Base-by-base conservation (phyloP, 2,888 invertebrate species). In the Invenusta paracnida region DNA sequence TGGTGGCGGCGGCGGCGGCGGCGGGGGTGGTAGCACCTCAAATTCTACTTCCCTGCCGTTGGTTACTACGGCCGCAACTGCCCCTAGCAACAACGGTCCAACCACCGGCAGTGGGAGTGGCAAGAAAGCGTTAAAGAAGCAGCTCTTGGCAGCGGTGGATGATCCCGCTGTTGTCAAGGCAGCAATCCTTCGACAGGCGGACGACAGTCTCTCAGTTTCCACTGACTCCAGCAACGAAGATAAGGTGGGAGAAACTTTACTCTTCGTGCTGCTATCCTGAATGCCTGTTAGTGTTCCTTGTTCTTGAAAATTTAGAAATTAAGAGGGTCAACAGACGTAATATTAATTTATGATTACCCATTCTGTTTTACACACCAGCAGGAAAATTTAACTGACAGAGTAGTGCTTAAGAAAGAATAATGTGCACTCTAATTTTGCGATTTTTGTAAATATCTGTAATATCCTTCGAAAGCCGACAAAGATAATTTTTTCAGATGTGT, bases 171-270 rank as follows among this genome's bases (percentile, higher is more conserved):
- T 73, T n/a, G 73, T 73, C 17, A 73, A 73, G 73, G 73, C 25
- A 23, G 73, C 73, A 2, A 73, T 73, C 23, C 73, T 73, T 5
- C 66, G 30, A 23, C 29, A 48, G 29, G 1, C 66, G 23, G 83
- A 83, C 2, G 83, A 83, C 30, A 83, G 83, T 83, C 66, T 83
- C 23, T 83, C 83, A 1, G 66, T 31, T 1, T 31, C 31, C 5
- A 83, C 83, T 1, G 83, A 83, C 66, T 83, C 83, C 27, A 83
- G 83, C 23, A 66, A 30, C 17, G 83, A 83, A 25, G 83, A 83
- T 17, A 83, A 83, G 83, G 83, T 83, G 17, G 17, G 73, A 5
- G 17, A 48, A 48, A 48, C 48, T n/a, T n/a, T n/a, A n/a, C n/a
- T n/a, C n/a, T n/a, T n/a, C n/a, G n/a, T n/a, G n/a, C n/a, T n/a